Evolutionary conservation across 2,888 invertebrate species (phyloP).

Genomic region (Ptilodon capucinus): DNA sequence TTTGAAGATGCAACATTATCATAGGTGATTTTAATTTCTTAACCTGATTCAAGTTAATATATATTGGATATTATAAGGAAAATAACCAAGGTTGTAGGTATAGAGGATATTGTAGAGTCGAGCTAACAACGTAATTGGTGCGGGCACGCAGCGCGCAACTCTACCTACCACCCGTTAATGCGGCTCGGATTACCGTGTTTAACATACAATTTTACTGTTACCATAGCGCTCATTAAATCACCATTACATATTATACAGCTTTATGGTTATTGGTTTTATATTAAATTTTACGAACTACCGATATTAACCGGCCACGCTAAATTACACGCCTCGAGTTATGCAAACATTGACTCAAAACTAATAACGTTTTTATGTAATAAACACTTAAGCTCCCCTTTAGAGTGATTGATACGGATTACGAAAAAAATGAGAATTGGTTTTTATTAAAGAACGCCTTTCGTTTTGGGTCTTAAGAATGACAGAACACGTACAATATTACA

Average conservation of each 20-base stretch:
- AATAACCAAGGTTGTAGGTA: conserved; percentile 16
- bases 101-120: conserved; percentile 21
- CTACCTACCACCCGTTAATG: conserved; percentile 23
- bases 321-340: conserved; percentile 28
- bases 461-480: conserved; percentile 17
- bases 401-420: conserved; percentile 21
- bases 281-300: conserved; percentile 34
- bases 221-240: conserved; percentile 46
- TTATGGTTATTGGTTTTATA: conserved; percentile 44
- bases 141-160: conserved; percentile 13
- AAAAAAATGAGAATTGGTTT: conserved; percentile 19
- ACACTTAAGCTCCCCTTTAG: conserved; percentile 16
- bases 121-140: conserved; percentile 34
- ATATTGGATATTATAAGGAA: conserved; percentile 11
- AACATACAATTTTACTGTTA: conserved; percentile 46
- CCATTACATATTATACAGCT: conserved; percentile 44
- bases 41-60: neutral
- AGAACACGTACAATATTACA: conserved; percentile 24
- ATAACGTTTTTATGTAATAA: conserved; percentile 23
- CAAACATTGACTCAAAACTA: conserved; percentile 30
- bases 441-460: conserved; percentile 24
- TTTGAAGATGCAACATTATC: neutral
- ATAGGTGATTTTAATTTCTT: neutral
- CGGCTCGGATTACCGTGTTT: conserved; percentile 29
- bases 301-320: conserved; percentile 17